phyloP scores from a whole-genome alignment of 2,797 vertebrate genomes.

The Gallinago nigripennis region DNA sequence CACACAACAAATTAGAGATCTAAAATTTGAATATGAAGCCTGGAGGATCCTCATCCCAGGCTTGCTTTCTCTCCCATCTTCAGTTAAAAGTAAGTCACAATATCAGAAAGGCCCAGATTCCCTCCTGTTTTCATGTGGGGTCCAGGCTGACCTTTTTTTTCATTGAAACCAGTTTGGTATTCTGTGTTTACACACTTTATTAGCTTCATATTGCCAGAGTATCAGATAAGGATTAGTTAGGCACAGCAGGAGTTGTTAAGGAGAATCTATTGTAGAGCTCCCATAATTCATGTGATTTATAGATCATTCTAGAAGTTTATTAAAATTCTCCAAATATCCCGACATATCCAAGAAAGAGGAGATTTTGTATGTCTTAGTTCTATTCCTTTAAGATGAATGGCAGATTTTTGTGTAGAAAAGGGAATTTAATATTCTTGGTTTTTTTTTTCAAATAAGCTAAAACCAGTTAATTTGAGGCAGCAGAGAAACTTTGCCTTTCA shows the following conservation, averaged over 20 bases:
- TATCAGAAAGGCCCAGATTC: not conserved
- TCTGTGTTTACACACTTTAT: not conserved
- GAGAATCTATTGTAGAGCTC: not conserved
- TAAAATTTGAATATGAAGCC: not conserved
- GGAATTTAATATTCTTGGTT: not conserved
- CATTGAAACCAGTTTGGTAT: not conserved
- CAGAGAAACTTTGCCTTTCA: slow-evolving; percentile 30
- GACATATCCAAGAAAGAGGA: slow-evolving; percentile 12
- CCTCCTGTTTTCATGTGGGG: not conserved
- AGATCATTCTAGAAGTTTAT: slow-evolving; percentile 9
- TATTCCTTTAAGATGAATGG: slow-evolving; percentile 37
- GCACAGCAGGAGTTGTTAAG: slow-evolving; percentile 6
- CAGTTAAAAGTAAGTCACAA: not conserved
- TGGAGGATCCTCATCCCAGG: not conserved
- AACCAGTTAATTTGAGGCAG: slow-evolving; percentile 36
- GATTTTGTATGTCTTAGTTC: not conserved
- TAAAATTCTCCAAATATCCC: slow-evolving; percentile 41
- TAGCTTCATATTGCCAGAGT: not conserved
- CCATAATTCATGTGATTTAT: not conserved
- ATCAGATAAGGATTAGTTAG: not conserved
- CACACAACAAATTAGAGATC: not conserved
- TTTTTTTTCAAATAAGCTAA: slow-evolving; percentile 5
- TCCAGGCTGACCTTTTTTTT: not conserved
- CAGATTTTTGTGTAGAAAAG: slow-evolving; percentile 28
- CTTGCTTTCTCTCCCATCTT: not conserved